Evolutionary conservation across 1,140 invertebrate species (phyloP), one percentile per base, ranked within the genome.

Genomic region (Lepidurus couesii): DNA sequence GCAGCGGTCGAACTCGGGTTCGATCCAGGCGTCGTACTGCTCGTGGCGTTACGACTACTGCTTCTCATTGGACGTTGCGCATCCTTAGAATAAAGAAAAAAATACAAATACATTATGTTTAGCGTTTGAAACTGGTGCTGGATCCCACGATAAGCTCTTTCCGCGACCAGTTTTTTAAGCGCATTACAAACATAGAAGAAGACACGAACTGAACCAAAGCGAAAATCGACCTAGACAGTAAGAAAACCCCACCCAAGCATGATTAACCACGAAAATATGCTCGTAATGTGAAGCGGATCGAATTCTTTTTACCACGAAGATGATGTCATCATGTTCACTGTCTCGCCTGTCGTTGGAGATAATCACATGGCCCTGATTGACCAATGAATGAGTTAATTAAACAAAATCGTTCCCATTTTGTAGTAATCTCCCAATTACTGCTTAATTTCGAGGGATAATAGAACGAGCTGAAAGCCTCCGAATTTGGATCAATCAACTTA

Each of bases 401-500:
- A 45, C 6, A 44, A 10, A 45, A 42, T 76, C 75, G 21, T 2
- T 11, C 21, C 34, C 42, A 42, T 44, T 21, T 43, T 21, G 26
- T 76, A 34, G 21, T 24, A 34, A 76, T 76, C 4, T 47, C 45
- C 4, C 5, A 7, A 5, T 16, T 47, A 11, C 45, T 47, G 6
- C 21, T 21, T 65, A n/a, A 65, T n/a, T 16, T 65, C 13, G 7
- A n/a, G 13, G 53, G 9, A 16, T 65, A 21, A 13, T 65, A 34
- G 34, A 34, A 34, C 53, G 21, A 65, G 4, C 3, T 47, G 45
- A 10, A 16, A 47, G 45, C 45, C 10, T 47, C 16, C 2, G 5
- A 47, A 47, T 11, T 9, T 47, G 16, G 16, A 10, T 11, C 45
- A 47, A 9, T 9, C 10, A 65, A 75, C 45, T 16, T 84, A 89